A percentile compares a stretch with the other conserved stretches of the same genome.
Conservation (phyloP, 2,888 invertebrate genomes). For the Pemphredon lugubris region DNA sequence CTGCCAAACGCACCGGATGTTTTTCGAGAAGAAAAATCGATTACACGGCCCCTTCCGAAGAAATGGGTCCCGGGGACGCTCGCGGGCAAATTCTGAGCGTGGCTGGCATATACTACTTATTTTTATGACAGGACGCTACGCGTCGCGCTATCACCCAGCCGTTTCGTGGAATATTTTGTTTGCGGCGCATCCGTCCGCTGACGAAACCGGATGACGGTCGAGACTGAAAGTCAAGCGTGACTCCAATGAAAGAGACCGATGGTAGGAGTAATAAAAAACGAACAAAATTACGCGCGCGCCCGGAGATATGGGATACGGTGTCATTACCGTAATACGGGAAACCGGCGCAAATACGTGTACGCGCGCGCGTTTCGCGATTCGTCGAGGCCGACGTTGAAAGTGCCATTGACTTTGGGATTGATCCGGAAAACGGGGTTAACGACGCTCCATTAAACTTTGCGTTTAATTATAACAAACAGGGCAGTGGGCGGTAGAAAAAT, state of each 20-base stretch:
- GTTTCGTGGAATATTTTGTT: slow-evolving; percentile 66
- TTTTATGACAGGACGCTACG: slow-evolving; percentile 45
- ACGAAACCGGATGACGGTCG: slow-evolving; percentile 67
- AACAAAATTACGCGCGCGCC: too few species aligned
- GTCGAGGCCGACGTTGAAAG: slow-evolving; percentile 4
- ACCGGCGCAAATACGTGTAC: slow-evolving; percentile 5
- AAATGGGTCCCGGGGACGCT: too few species aligned
- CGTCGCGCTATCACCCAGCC: slow-evolving; percentile 48
- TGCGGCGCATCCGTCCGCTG: slow-evolving; percentile 64
- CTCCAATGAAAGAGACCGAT: slow-evolving; percentile 49
- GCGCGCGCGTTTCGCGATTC: not conserved
- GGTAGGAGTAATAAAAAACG: slow-evolving; percentile 46
- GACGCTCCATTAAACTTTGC: not conserved
- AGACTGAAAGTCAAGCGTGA: slow-evolving; percentile 57
- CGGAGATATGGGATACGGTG: not conserved
- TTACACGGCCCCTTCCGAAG: not conserved
- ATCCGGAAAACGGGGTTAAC: slow-evolving; percentile 4
- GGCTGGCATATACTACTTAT: slow-evolving; percentile 36
- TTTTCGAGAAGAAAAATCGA: slow-evolving; percentile 8
- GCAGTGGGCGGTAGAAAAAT: too few species aligned
- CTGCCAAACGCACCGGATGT: slow-evolving; percentile 16
- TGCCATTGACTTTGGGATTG: slow-evolving; percentile 46
- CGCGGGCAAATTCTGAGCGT: too few species aligned
- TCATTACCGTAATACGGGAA: slow-evolving; percentile 40
- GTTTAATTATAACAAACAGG: too few species aligned